Conservation (phyloP, 2,888 invertebrate genomes). For the Leptothorax acervorum region DNA sequence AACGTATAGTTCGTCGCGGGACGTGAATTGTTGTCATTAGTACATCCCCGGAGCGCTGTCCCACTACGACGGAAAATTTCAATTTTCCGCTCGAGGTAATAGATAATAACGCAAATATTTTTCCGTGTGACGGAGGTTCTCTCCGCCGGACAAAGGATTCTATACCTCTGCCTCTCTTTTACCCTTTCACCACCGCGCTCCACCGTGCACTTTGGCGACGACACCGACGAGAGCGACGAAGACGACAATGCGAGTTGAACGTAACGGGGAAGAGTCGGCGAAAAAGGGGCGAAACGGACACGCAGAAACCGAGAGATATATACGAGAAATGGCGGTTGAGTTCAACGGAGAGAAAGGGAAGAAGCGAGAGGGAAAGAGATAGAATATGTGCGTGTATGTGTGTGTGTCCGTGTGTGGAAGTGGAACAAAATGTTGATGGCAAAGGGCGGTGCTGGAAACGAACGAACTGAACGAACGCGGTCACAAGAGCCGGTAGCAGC, state of each 20-base stretch:
- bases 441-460: slow-evolving; percentile 62
- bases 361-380: slow-evolving; percentile 23
- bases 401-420: slow-evolving; percentile 22
- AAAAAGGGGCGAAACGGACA: slow-evolving; percentile 53
- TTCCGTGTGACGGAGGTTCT: slow-evolving; percentile 71
- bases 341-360: slow-evolving; percentile 31
- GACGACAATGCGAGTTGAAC: slow-evolving; percentile 41
- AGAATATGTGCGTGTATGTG: not conserved
- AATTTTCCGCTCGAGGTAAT: slow-evolving; percentile 74
- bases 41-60: slow-evolving; percentile 57
- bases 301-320: slow-evolving; percentile 42
- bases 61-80: slow-evolving; percentile 70
- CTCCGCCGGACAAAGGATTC: slow-evolving; percentile 72
- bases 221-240: slow-evolving; percentile 47
- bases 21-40: slow-evolving; percentile 68
- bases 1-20: slow-evolving; percentile 62
- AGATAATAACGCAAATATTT: slow-evolving; percentile 76
- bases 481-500: slow-evolving; percentile 63
- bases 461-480: slow-evolving; percentile 64
- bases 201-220: slow-evolving; percentile 41
- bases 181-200: slow-evolving; percentile 47
- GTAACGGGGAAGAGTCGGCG: slow-evolving; percentile 40
- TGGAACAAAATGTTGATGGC: slow-evolving; percentile 61
- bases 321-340: slow-evolving; percentile 39
- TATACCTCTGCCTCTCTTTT: slow-evolving; percentile 44